Base-by-base conservation (phyloP, 2,888 invertebrate genomes). In the Elegia similella region DNA sequence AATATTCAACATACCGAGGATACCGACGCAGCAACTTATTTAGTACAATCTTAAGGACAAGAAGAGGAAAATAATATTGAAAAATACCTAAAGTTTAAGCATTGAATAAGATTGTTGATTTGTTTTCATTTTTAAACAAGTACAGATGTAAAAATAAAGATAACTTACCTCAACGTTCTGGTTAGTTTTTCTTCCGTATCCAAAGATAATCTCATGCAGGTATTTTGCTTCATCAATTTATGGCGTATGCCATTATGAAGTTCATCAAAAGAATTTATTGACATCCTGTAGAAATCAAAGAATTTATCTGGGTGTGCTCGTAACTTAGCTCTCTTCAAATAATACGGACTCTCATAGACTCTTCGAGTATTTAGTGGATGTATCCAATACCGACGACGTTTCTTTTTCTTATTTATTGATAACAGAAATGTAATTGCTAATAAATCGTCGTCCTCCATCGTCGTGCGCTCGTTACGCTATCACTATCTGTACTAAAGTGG, bases 361-460 rank as follows among this genome's bases (percentile, higher is more conserved):
- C 56, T 48, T 29, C 42, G 48, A 48, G 56, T 57, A 52, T 57
- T 57, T 34, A 52, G 43, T 52, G 57, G 52, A 57, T 57, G 57
- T 52, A 57, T 23, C 57, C 57, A 57, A n/a, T n/a, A n/a, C 46
- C 52, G 57, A 52, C 52, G 57, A 34, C 46, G 44, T 46, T 53
- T 57, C 23, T 57, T 55, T 57, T 57, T 57, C 57, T 59, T 57
- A 1, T 57, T 50, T 43, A 43, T 15, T 57, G n/a, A 12, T 53
- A 52, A 59, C 44, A 53, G 52, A 58, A 60, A 55, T 55, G 57
- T 55, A 52, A 58, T 60, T 55, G 58, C 55, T 55, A 55, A 55
- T 55, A 55, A 55, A 55, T 56, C 47, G 53, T 56, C 53, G 52
- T 59, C 52, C 43, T 56, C 52, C 59, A 60, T 57, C 56, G 58